phyloP scores from a whole-genome alignment of 2,888 invertebrate genomes.

The Brachypterus glaber region DNA sequence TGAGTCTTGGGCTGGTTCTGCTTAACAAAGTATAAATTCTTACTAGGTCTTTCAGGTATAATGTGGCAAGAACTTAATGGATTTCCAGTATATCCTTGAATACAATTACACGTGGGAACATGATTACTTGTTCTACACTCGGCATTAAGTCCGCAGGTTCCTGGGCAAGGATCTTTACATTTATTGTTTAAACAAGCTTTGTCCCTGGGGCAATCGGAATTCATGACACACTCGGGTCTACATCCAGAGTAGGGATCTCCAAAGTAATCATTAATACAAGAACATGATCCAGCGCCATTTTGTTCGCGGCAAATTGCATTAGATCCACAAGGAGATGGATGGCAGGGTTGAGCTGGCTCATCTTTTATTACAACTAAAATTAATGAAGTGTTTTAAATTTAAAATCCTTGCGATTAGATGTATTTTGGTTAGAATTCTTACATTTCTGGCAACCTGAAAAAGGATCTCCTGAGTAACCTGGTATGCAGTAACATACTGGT shows the following conservation, averaged over 20 bases:
- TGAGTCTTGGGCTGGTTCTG: too few relatives aligned
- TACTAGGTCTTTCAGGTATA: conserved; percentile 40
- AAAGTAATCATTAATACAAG: conserved; percentile 70
- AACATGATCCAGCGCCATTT: conserved; percentile 72
- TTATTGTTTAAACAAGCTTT: conserved; percentile 75
- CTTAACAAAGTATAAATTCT: conserved; percentile 23
- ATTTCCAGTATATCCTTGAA: conserved; percentile 67
- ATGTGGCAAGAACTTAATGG: conserved; percentile 65
- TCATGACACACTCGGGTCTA: conserved; percentile 80
- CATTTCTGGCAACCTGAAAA: conserved; percentile 59
- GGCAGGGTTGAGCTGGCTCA: conserved; percentile 56
- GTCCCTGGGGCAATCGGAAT: conserved; percentile 68
- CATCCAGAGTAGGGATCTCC: conserved; percentile 82
- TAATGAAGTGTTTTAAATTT: conserved; percentile 4
- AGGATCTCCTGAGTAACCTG: conserved; percentile 67
- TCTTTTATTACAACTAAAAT: conserved; percentile 45
- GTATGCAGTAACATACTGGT: conserved; percentile 63
- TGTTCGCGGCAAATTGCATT: conserved; percentile 78
- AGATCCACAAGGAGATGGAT: conserved; percentile 76
- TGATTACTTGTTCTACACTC: conserved; percentile 76
- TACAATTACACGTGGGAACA: conserved; percentile 67
- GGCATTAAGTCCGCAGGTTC: conserved; percentile 75
- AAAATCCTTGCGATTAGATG: conserved; percentile 1
- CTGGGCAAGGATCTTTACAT: conserved; percentile 74
- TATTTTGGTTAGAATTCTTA: conserved; percentile 25